These are phyloP conservation scores for Callipepla squamata DNA, from an alignment of 2,113 vertebrate genomes.

Conservation along the genomic window DNA sequence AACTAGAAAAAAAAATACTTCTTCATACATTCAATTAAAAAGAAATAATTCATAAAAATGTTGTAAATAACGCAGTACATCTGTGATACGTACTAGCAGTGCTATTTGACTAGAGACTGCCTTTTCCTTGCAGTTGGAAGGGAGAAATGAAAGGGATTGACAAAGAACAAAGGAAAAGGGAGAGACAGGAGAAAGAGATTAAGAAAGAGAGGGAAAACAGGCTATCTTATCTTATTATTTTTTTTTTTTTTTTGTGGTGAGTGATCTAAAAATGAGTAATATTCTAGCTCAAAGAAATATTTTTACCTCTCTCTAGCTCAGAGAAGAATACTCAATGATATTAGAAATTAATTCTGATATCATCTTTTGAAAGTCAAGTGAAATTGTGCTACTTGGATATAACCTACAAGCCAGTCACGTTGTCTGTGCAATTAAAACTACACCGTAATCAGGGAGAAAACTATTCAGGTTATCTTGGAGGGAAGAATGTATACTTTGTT, in stretches of 20 bases:
- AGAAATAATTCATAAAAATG: background rate
- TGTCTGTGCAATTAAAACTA: slow-evolving; percentile 34
- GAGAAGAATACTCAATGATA: background rate
- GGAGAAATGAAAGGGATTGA: background rate
- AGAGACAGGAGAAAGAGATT: background rate
- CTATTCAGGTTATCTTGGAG: background rate
- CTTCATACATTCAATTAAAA: background rate
- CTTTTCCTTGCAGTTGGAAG: background rate
- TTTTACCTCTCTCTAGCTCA: background rate
- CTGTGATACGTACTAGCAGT: background rate
- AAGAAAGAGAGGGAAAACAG: background rate
- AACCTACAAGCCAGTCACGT: background rate
- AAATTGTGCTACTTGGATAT: slow-evolving; percentile 15
- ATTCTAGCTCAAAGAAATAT: background rate
- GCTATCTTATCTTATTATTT: background rate
- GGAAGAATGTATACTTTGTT: background rate
- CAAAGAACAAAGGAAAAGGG: slow-evolving; percentile 46
- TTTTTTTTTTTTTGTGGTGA: background rate
- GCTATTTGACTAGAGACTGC: background rate
- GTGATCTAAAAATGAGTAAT: background rate
- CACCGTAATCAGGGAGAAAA: background rate
- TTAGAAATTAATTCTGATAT: slow-evolving; percentile 43
- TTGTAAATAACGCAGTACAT: background rate
- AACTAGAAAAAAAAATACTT: background rate
- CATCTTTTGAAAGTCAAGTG: slow-evolving; percentile 46